Evolutionary conservation across 92 coral and sea anemone species (phyloP), one percentile per base, ranked within the genome.

Genomic region (Bergia puertoricense): DNA sequence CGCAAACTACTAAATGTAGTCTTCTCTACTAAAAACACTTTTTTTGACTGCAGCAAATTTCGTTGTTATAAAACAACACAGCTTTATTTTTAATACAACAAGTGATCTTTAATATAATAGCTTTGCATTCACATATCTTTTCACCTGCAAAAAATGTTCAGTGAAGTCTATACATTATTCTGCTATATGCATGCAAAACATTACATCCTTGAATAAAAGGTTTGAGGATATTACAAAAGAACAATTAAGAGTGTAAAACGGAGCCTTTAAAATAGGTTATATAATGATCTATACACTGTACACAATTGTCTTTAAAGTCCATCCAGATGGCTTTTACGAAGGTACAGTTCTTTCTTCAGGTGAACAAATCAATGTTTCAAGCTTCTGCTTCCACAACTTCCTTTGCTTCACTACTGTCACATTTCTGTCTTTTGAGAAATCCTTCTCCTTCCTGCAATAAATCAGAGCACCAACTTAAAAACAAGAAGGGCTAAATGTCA

Each of bases 221-320:
- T 48, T 84, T 84, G 41, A 69, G 65, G 73, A 83, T 67, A 68
- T 51, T 83, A 67, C 23, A 83, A 83, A 44, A 46, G 62, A 83
- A 71, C 45, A 45, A 69, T 45, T 69, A 84, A 51, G 30, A 23
- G 79, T 84, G 87, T 84, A 84, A 50, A 84, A 84, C 30, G 11
- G 79, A 51, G 87, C 77, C 37, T 40, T 84, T 72, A 48, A 69
- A 71, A 84, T 84, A 46, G 62, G 44, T 38, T 74, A 71, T 83
- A 84, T 81, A 43, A 30, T 46, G 77, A 30, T 84, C 87, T 84
- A 71, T 71, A 84, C 78, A 84, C 87, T 83, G 86, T 84, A 84
- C 87, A 71, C 68, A 84, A 44, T 36, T 44, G 80, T 15, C 22
- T 75, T 71, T 36, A 71, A 79, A 84, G 87, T 80, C 85, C 85